A percentile compares a stretch with the other conserved stretches of the same genome.
Conservation (phyloP, 2,888 invertebrate genomes). For the Rotaria magnacalcarata region DNA sequence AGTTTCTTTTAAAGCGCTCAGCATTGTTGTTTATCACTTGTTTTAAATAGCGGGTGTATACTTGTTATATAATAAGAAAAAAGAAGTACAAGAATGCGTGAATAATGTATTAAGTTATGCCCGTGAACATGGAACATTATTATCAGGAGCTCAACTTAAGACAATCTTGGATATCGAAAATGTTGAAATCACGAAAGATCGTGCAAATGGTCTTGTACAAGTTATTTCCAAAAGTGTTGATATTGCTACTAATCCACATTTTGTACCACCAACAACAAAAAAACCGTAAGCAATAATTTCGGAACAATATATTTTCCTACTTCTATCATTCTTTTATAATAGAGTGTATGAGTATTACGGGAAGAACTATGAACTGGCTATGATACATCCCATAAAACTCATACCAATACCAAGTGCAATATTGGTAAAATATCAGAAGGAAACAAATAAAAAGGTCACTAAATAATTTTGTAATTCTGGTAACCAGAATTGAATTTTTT, state of each 20-base stretch:
- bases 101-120: background rate
- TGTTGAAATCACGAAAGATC: background rate
- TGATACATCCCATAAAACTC: background rate
- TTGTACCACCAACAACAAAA: background rate
- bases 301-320: background rate
- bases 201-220: background rate
- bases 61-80: background rate
- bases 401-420: background rate
- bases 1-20: background rate
- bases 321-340: background rate
- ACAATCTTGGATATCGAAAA: background rate
- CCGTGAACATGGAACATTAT: background rate
- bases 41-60: background rate
- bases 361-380: background rate
- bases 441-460: background rate
- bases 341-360: background rate
- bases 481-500: background rate
- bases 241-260: background rate
- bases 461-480: background rate
- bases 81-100: background rate
- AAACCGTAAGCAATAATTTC: background rate
- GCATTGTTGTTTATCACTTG: too few relatives aligned
- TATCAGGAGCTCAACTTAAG: background rate
- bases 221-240: background rate
- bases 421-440: background rate